Evolutionary conservation across 1,140 invertebrate genomes (phyloP), one percentile per base, ranked within the genome.

Genomic region (Colletes latitarsis): DNA sequence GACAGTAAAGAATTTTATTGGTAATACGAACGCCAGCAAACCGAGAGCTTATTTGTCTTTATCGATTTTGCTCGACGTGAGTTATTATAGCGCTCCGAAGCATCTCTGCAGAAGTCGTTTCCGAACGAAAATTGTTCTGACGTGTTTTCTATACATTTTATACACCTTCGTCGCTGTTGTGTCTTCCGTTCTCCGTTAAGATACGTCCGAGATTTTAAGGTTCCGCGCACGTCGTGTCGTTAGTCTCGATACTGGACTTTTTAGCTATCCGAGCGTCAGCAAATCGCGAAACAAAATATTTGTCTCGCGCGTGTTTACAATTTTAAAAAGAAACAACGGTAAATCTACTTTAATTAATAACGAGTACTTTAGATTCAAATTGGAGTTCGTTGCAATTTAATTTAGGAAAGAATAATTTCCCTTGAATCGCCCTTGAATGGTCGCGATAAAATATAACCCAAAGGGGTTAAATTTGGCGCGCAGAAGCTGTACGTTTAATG

Each of bases 1-100:
- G 19, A 72, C 10, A n/a, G 39, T 14, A 70, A 55, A 52, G 49
- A 64, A 62, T 78, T 63, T 72, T 72, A 78, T 72, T 63, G 67
- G 60, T 39, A 43, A 14, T n/a, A 43, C 52, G 63, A 66, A 15
- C 43, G 55, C 43, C 43, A 10, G 75, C 64, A 77, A 77, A 60
- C 53, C 66, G 60, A 43, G 39, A 78, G 77, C 68, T 72, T 78
- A 72, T 78, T 78, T 78, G 68, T 78, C 77, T 72, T 72, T 78
- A 78, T 78, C 60, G 77, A 78, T 72, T 78, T 64, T 46, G 6
- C 60, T 17, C n/a, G 68, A 78, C 77, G 69, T 53, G 68, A 72
- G 77, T 78, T 78, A 78, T 78, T 64, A 78, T 55, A 49, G 39
- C n/a, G 46, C 15, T 6, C 0, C 3, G 41, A 6, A 70, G 4